Conservation (phyloP, 2,113 vertebrate species). For the Rhegmatorhina hoffmannsi region DNA sequence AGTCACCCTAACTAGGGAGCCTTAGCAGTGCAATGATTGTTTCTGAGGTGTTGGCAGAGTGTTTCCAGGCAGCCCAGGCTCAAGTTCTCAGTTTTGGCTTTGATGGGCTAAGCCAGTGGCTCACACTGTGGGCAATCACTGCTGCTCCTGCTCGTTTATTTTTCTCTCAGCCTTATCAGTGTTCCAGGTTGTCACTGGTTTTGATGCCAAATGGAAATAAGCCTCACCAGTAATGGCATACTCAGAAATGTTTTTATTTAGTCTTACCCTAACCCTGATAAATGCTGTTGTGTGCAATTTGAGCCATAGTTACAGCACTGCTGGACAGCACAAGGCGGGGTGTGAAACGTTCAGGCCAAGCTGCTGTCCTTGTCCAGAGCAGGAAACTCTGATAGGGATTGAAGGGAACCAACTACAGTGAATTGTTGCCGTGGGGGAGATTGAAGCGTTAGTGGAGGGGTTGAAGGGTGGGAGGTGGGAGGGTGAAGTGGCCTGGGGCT, state of each 20-base stretch:
- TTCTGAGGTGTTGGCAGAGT: neutral
- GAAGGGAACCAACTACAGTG: fast-evolving
- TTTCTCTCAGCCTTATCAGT: neutral
- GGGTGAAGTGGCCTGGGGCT: neutral
- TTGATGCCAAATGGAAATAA: neutral
- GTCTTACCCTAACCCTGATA: neutral
- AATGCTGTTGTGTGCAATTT: neutral
- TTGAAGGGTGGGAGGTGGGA: neutral
- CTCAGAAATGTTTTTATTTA: neutral
- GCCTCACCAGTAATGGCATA: neutral
- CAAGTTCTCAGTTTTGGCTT: neutral
- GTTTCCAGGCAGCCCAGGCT: neutral
- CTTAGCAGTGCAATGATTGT: neutral
- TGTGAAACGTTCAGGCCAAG: neutral
- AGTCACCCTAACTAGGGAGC: neutral
- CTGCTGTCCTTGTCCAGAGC: neutral
- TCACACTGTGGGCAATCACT: neutral
- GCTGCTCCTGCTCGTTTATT: neutral
- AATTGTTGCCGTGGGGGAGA: neutral
- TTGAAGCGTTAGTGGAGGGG: neutral
- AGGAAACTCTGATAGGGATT: neutral
- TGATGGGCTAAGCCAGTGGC: neutral
- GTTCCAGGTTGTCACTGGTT: neutral
- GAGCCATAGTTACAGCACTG: neutral
- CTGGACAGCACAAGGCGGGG: neutral